Base-by-base conservation (phyloP, 2,113 vertebrate species). In the Syngnathus floridae region DNA sequence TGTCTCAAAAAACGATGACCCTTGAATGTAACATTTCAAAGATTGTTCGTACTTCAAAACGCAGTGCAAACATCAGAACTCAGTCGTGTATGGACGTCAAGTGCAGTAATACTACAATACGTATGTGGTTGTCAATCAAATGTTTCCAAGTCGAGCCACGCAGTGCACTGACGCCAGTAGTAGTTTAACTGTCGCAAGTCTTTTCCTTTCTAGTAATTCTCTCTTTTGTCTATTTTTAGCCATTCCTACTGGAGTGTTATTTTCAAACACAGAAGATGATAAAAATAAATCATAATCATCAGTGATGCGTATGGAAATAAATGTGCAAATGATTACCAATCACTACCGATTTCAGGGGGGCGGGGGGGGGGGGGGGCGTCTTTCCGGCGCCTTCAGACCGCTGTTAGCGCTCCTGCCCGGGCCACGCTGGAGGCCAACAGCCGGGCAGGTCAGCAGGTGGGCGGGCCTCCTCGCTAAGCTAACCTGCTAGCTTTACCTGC, bases 381-480 rank as follows among this genome's bases (percentile, higher is more conserved):
- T 7, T 14, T 4, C n/a, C 12, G 21, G 59, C 40, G 5, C 40
- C 35, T 11, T 11, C 31, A 19, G 35, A 35, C 55, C 55, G 55
- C 35, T 36, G 7, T 35, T 37, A 13, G 56, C 5, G 16, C 31
- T 35, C 55, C 31, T 36, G 7, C 31, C 31, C 7, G 37, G 10
- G 37, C 58, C 56, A 22, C 49, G 49, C 49, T n/a, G 56, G 56
- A 35, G 59, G 38, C n/a, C 37, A 10, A 38, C 37, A 4, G n/a
- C 9, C 51, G 21, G 51, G 51, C 51, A 54, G 21, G 51, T 54
- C 13, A 13, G 51, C 51, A 22, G 57, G n/a, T n/a, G 16, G 57
- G 57, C 14, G n/a, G 59, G 59, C 59, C 59, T 43, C 12, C 59
- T n/a, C 14, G 59, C 59, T 43, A 26, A 61, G 54, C 54, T 56